These are phyloP conservation scores for Streblospio benedicti DNA, from an alignment of 1,140 invertebrate species.

Conservation along the genomic window DNA sequence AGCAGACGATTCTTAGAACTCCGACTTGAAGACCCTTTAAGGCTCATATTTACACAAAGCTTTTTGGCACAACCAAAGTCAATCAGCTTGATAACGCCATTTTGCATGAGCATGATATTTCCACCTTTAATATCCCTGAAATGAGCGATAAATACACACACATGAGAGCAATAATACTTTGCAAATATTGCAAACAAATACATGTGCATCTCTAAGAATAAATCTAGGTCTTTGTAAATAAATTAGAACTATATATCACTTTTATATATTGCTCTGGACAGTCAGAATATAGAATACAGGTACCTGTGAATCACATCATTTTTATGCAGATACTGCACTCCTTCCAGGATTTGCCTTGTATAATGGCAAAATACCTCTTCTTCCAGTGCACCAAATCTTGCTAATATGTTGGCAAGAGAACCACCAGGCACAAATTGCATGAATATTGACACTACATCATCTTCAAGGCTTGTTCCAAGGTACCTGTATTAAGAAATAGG, in stretches of 20 bases:
- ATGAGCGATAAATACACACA: not conserved
- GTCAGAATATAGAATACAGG: too few relatives aligned
- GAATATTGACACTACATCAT: conserved; percentile 40
- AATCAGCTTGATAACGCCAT: conserved; percentile 83
- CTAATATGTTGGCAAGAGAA: conserved; percentile 41
- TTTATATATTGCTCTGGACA: too few relatives aligned
- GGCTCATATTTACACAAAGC: conserved; percentile 39
- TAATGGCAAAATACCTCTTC: conserved; percentile 41
- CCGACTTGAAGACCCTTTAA: too few relatives aligned
- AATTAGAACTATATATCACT: too few relatives aligned
- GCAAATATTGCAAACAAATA: too few relatives aligned
- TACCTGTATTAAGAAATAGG: conserved; percentile 36
- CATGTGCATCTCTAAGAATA: too few relatives aligned
- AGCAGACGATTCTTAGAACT: conserved; percentile 31
- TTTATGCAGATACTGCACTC: conserved; percentile 83
- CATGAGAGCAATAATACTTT: too few relatives aligned
- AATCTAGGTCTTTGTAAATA: too few relatives aligned
- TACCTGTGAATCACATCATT: conserved; percentile 76
- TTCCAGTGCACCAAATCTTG: conserved; percentile 42
- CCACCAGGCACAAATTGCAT: conserved; percentile 46
- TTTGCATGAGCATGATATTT: conserved; percentile 90
- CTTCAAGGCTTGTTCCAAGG: conserved; percentile 39
- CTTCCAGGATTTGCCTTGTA: conserved; percentile 63
- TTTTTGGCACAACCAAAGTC: conserved; percentile 76
- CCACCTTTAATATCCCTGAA: conserved; percentile 90